Evolutionary conservation across 2,113 vertebrate species (phyloP), one percentile per base, ranked within the genome.

Genomic region (Nerophis ophidion): DNA sequence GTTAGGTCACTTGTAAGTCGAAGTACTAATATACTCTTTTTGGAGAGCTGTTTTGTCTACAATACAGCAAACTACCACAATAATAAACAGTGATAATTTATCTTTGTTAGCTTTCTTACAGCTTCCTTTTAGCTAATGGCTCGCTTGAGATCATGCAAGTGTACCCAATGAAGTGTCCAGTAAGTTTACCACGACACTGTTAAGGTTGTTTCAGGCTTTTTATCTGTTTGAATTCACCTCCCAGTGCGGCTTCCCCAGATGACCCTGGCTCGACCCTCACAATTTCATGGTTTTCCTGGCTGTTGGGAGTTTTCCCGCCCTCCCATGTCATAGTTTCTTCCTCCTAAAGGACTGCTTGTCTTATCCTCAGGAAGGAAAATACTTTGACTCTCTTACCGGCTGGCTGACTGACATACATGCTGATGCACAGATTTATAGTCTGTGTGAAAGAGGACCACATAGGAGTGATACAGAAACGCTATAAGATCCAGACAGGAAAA

Each of bases 261-360:
- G 77, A 82, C 83, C 75, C 67, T 42, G 52, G 50, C 56, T 67
- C 77, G 80, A 86, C 81, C 82, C 49, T 13, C 13, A 66, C 72
- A 77, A 85, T 78, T 81, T 72, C 84, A 57, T 26, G 57, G 77
- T 81, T 77, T 83, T 83, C 82, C 84, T 76, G 75, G 49, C 59
- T 68, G 73, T 15, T 70, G 65, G 80, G 72, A 73, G 73, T 63
- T 65, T 53, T 60, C 44, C 60, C 26, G 17, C 61, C 63, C 66
- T 62, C 63, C 64, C 65, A 26, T 38, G 52, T 72, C 66, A 57
- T 35, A 52, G 55, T 59, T 53, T 53, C 36, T 48, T 57, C 52
- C 44, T 60, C 50, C 54, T 57, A 7, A 48, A 57, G 51, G 61
- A 65, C 33, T 1, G 46, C 59, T 48, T 60, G 67, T 67, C 63